Conservation (phyloP, 92 coral and sea anemone species). For the Parazoanthus atlanticus region DNA sequence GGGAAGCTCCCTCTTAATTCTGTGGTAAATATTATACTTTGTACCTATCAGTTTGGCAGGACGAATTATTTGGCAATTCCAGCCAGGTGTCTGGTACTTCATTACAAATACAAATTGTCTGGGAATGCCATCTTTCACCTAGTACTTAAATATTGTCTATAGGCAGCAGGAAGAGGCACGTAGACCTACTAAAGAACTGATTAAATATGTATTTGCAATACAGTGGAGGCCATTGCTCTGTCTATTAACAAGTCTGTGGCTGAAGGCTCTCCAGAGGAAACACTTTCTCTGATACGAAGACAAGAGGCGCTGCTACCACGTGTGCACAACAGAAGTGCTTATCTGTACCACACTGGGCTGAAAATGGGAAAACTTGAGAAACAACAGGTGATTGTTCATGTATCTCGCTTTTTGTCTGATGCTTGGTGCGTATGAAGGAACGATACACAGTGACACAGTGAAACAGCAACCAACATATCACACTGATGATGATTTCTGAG, state of each 20-base stretch:
- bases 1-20: too few relatives aligned
- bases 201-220: neutral
- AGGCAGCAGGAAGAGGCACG: too few relatives aligned
- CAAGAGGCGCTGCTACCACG: conserved; percentile 88
- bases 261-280: conserved; percentile 74
- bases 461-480: too few relatives aligned
- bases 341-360: conserved; percentile 85
- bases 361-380: conserved; percentile 76
- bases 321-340: conserved; percentile 89
- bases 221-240: conserved; percentile 76
- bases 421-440: too few relatives aligned
- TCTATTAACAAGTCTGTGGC: conserved; percentile 83
- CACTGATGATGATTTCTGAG: too few relatives aligned
- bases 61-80: too few relatives aligned
- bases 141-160: too few relatives aligned
- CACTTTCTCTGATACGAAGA: conserved; percentile 74
- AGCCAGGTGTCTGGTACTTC: too few relatives aligned
- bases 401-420: too few relatives aligned
- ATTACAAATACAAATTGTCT: too few relatives aligned
- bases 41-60: neutral
- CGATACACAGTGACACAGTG: too few relatives aligned
- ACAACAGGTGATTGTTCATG: conserved; percentile 50
- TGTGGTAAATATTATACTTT: neutral
- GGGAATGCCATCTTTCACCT: too few relatives aligned
- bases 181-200: neutral